Evolutionary conservation across 2,113 vertebrate genomes (phyloP), one percentile per base, ranked within the genome.

Genomic region (Oreochromis spilurus): DNA sequence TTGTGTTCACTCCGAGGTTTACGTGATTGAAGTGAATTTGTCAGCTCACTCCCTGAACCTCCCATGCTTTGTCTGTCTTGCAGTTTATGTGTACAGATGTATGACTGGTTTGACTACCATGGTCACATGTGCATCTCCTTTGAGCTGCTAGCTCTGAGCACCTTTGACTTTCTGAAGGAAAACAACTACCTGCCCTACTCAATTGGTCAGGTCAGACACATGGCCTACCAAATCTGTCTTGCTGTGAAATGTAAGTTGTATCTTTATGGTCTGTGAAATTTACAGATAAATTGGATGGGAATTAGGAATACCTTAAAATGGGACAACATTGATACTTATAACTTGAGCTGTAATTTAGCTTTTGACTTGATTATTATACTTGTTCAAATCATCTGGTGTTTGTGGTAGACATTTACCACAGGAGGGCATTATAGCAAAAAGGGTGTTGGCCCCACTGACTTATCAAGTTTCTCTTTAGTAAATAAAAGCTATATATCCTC

Each of bases 101-200:
- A 97, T 79, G 98, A 99, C 95, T 99, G 98, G 98, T 99, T 99
- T 48, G 98, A 99, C 96, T 99, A 98, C 94, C 98, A 98, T 0
- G 98, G 98, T 79, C 99, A 99, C 95, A 98, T 99, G 97, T 99
- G 98, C 90, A 97, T 99, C 94, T 98, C 98, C 89, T 99, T 99
- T 14, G 98, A 99, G 93, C 96, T 99, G 82, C 96, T 99, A 65
- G 98, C 98, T 38, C 97, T 99, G 94, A 99, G 99, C 97, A 99
- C 99, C 58, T 99, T 99, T 2, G 98, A 99, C 94, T 99, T 99
- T 93, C 96, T 99, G 88, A 99, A 99, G 94, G 97, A 98, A 93
- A 99, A 99, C 96, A 98, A 98, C 96, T 99, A 99, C 91, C 95
- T 97, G 91, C 98, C 99, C 65, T 99, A 99, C 88, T 97, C 98